Conservation (phyloP, 2,113 vertebrate genomes). For the Amphilophus citrinellus region DNA sequence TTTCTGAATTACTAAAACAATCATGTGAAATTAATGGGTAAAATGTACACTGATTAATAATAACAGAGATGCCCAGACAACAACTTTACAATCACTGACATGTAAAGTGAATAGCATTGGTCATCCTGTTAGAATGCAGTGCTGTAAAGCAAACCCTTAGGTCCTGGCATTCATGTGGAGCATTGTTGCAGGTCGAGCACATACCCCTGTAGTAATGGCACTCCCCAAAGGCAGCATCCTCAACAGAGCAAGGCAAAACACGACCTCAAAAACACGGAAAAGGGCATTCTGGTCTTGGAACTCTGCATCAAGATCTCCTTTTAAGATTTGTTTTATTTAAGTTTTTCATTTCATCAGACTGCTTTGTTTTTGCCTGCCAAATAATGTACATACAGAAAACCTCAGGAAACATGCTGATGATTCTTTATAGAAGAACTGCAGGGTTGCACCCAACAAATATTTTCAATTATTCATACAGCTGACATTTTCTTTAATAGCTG, state of each 20-base stretch:
- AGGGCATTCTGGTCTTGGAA: neutral
- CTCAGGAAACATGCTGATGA: neutral
- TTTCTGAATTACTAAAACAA: neutral
- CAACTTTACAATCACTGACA: neutral
- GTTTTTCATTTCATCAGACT: neutral
- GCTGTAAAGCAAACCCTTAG: neutral
- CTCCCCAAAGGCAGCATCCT: neutral
- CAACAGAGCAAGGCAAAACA: neutral
- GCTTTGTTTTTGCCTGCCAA: neutral
- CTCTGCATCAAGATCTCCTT: neutral
- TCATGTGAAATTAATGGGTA: neutral
- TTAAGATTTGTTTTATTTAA: neutral
- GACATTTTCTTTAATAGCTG: neutral
- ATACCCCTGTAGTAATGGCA: neutral
- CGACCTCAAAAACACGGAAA: neutral
- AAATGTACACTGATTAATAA: neutral
- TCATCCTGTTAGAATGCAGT: neutral
- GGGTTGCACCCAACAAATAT: neutral
- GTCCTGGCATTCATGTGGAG: neutral
- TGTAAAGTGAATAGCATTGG: neutral
- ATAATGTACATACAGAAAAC: neutral
- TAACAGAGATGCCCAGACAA: neutral
- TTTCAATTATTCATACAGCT: neutral
- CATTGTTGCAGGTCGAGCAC: neutral
- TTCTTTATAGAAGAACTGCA: neutral